Percentiles rank a stretch among this genome's conserved stretches.
phyloP scores from a whole-genome alignment of 2,113 vertebrate genomes.

The Gasterosteus aculeatus region DNA sequence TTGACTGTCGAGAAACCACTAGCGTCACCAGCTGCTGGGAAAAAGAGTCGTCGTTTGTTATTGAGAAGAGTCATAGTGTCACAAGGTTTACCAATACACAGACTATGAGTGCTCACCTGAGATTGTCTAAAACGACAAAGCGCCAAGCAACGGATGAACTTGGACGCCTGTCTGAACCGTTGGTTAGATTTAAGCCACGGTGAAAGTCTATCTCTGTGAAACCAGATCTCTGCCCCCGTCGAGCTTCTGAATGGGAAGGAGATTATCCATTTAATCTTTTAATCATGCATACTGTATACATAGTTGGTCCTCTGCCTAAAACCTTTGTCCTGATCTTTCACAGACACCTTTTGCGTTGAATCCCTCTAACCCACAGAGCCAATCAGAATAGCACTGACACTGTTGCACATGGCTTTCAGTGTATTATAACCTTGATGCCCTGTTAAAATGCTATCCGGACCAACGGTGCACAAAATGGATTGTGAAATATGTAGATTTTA shows the following conservation, averaged over 20 bases:
- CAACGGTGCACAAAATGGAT: slow-evolving; percentile 65
- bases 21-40: background rate
- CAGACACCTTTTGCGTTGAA: slow-evolving; percentile 50
- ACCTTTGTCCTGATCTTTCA: slow-evolving; percentile 58
- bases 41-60: background rate
- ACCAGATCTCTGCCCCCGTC: slow-evolving; percentile 66
- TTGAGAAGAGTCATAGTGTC: background rate
- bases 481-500: slow-evolving; percentile 75
- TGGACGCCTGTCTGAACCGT: slow-evolving; percentile 24
- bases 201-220: slow-evolving; percentile 57
- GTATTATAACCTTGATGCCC: slow-evolving; percentile 63
- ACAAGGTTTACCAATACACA: background rate
- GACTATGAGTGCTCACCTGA: background rate
- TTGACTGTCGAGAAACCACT: background rate
- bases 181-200: slow-evolving; percentile 43
- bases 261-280: slow-evolving; percentile 78
- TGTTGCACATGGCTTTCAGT: slow-evolving; percentile 49
- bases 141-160: slow-evolving; percentile 25
- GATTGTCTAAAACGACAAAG: background rate
- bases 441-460: slow-evolving; percentile 69
- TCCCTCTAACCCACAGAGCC: slow-evolving; percentile 52
- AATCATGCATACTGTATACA: slow-evolving; percentile 62
- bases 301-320: slow-evolving; percentile 62
- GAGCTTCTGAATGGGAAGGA: slow-evolving; percentile 60
- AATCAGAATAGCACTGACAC: slow-evolving; percentile 46